Conservation (phyloP, 1,140 invertebrate species). For the Homalodisca vitripennis region DNA sequence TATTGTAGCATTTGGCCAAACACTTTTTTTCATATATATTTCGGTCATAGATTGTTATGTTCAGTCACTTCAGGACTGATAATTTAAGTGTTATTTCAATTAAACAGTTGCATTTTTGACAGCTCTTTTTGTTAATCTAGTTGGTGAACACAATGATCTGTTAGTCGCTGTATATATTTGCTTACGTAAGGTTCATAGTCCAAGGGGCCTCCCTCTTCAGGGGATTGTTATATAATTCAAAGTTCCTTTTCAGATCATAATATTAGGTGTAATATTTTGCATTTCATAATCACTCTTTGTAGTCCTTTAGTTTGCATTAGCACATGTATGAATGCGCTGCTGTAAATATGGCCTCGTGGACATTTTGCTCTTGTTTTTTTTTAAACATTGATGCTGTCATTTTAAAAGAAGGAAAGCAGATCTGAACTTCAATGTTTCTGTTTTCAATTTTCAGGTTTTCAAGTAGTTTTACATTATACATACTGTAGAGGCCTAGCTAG, state of each 20-base stretch:
- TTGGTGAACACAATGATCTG: constrained; percentile 22
- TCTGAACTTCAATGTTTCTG: constrained; percentile 12
- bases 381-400: constrained; percentile 25
- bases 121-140: constrained; percentile 15
- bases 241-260: constrained; percentile 34
- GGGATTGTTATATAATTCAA: constrained; percentile 31
- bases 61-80: background rate
- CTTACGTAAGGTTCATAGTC: constrained; percentile 19
- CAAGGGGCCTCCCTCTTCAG: constrained; percentile 30
- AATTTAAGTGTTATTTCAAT: background rate
- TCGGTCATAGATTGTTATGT: background rate
- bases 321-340: constrained; percentile 21
- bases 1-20: constrained; percentile 7
- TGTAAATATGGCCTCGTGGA: constrained; percentile 22
- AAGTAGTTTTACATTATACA: background rate
- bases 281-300: constrained; percentile 18
- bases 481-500: background rate
- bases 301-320: constrained; percentile 8
- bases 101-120: background rate
- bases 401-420: constrained; percentile 16
- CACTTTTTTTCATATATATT: constrained; percentile 4
- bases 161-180: constrained; percentile 27
- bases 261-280: constrained; percentile 24
- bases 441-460: background rate
- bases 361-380: constrained; percentile 12